Conservation (phyloP, 1,140 invertebrate genomes). For the Antheraea pernyi region DNA sequence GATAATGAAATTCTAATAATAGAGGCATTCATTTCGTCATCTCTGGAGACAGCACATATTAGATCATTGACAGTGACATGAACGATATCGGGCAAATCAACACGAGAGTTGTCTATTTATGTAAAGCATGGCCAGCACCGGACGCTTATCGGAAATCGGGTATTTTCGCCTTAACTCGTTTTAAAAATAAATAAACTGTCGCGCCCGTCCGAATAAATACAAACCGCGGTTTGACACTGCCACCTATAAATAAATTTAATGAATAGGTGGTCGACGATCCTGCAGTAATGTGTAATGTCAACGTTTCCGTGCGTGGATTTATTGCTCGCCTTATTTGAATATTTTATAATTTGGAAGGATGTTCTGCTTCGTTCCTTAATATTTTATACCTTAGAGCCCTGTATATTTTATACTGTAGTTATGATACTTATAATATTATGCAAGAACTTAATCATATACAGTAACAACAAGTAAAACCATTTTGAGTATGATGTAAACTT, state of each 20-base stretch:
- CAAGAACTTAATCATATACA: background rate
- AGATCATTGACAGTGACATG: constrained; percentile 54
- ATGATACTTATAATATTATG: no score
- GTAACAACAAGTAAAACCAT: background rate
- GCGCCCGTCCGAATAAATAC: constrained; percentile 68
- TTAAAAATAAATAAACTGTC: constrained; percentile 70
- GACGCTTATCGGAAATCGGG: constrained; percentile 61
- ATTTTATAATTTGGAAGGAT: constrained; percentile 59
- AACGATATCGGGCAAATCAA: constrained; percentile 47
- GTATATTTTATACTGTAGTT: no score
- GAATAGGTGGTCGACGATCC: constrained; percentile 67
- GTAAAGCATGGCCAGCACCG: constrained; percentile 36
- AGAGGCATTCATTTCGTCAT: constrained; percentile 57
- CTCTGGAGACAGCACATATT: constrained; percentile 41
- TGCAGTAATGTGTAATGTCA: constrained; percentile 66
- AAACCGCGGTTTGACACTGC: constrained; percentile 66
- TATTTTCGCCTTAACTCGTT: constrained; percentile 68
- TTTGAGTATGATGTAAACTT: background rate
- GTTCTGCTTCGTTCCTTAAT: constrained; percentile 22
- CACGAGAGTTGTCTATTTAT: constrained; percentile 45
- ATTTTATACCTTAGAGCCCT: background rate
- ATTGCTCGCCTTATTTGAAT: constrained; percentile 63
- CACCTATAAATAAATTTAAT: constrained; percentile 76
- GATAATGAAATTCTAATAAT: constrained; percentile 62
- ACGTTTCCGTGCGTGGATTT: constrained; percentile 60